These are phyloP conservation scores for Spinus olivaceus DNA, from an alignment of 2,797 vertebrate species.

Conservation along the genomic window DNA sequence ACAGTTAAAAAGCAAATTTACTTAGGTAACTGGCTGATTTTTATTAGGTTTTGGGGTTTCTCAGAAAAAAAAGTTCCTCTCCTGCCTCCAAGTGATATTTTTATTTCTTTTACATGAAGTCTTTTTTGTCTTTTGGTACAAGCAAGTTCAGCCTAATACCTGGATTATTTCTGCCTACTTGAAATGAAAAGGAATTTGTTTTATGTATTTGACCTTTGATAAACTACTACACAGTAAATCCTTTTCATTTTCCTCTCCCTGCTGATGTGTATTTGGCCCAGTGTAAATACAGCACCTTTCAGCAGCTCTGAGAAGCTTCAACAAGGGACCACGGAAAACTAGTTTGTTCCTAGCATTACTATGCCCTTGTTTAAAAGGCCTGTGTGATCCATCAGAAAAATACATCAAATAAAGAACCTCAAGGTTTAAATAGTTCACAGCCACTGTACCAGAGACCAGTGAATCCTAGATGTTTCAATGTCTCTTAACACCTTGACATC, in stretches of 20 bases:
- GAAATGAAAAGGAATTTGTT: constrained; percentile 62
- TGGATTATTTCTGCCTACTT: constrained; percentile 53
- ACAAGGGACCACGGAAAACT: constrained; percentile 34
- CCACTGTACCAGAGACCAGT: neutral
- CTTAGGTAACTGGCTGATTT: neutral
- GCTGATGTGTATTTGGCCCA: constrained; percentile 16
- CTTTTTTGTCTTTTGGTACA: neutral
- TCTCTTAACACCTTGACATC: neutral
- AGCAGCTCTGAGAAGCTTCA: constrained; percentile 9
- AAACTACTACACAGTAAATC: constrained; percentile 56
- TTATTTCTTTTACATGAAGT: constrained; percentile 35
- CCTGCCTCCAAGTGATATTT: constrained; percentile 25
- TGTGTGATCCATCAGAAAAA: constrained; percentile 14
- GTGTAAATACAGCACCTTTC: constrained; percentile 31
- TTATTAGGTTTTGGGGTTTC: neutral
- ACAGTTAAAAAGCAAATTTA: neutral
- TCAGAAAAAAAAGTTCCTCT: neutral
- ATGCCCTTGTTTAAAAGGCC: constrained; percentile 15
- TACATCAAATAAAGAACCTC: neutral
- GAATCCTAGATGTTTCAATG: neutral
- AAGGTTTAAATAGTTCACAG: constrained; percentile 2
- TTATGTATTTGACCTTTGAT: constrained; percentile 70
- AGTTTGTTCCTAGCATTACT: constrained; percentile 21
- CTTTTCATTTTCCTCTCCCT: constrained; percentile 52
- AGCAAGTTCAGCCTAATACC: constrained; percentile 17